Percentiles rank a stretch among this genome's conserved stretches.
These are phyloP conservation scores for Xestia c-nigrum DNA, from an alignment of 2,888 invertebrate genomes.

Conservation along the genomic window DNA sequence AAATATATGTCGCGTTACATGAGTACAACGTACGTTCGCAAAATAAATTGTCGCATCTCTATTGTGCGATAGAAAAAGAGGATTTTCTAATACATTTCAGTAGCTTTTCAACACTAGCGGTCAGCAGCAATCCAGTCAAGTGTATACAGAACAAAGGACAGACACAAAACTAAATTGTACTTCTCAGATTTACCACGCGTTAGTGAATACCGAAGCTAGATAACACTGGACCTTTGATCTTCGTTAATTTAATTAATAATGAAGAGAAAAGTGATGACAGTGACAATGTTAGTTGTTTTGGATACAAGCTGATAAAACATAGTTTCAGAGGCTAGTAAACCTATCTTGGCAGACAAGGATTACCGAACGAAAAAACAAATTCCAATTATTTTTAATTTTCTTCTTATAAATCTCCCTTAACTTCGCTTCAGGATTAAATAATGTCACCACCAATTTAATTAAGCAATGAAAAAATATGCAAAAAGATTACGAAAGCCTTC, in stretches of 20 bases:
- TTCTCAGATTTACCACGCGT: not conserved
- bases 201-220: not conserved
- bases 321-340: not conserved
- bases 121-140: not conserved
- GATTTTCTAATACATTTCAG: not conserved
- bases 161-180: not conserved
- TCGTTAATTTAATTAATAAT: not conserved
- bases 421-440: conserved; percentile 1
- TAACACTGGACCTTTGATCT: conserved; percentile 1
- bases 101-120: not conserved
- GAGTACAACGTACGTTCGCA: not conserved
- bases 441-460: conserved; percentile 30
- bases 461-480: conserved; percentile 28
- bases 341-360: not conserved
- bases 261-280: not conserved
- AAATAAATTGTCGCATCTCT: not conserved
- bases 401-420: conserved; percentile 2
- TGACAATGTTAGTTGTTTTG: not conserved
- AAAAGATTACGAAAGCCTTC: conserved; percentile 43
- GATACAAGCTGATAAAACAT: not conserved
- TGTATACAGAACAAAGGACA: conserved; percentile 8
- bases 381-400: conserved; percentile 11
- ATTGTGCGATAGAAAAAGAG: not conserved
- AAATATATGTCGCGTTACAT: not conserved
- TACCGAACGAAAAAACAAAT: not conserved